Base-by-base conservation (phyloP, 2,888 invertebrate species). In the Rhagium mordax region DNA sequence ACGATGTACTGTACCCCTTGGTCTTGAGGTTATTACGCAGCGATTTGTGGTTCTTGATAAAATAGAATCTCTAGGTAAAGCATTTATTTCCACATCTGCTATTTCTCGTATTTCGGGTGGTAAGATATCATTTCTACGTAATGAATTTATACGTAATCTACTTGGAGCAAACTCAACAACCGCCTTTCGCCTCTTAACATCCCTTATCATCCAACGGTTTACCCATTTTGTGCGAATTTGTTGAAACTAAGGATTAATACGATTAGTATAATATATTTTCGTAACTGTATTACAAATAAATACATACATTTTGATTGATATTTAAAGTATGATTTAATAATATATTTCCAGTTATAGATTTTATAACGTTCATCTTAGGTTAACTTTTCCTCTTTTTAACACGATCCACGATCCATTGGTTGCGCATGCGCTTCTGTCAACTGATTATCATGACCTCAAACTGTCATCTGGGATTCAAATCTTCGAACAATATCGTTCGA, bases 11-110 rank as follows among this genome's bases (percentile, higher is more conserved):
- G 93, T 91, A 76, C 97, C 97, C 75, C 95, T 89, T 0, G 95
- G 93, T 79, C 98, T 92, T 41, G 97, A 97, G 13, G 99, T 98
- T 66, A 99, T 86, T 29, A 93, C 93, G 88, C 99, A 99, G 83
- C 98, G 92, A 62, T 92, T 91, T 73, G 91, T 91, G 15, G 94
- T 90, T 78, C 94, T 90, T 53, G 92, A 86, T 29, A 92, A 87
- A 13, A 90, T 90, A 0, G 95, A 93, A 85, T 95, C 94, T 81
- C 93, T 89, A 0, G 96, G 97, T 79, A 96, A 92, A 60, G 92
- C 93, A 67, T 85, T 82, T 8, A 97, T 93, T 84, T 96, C 94
- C 76, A 91, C 89, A 81, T 92, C 91, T 4, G 96, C 97, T 5
- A 94, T 85, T 86, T 96, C 95, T 89, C 96, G 89, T 3, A 93